phyloP scores from a whole-genome alignment of 2,888 invertebrate species.

The Troides aeacus region DNA sequence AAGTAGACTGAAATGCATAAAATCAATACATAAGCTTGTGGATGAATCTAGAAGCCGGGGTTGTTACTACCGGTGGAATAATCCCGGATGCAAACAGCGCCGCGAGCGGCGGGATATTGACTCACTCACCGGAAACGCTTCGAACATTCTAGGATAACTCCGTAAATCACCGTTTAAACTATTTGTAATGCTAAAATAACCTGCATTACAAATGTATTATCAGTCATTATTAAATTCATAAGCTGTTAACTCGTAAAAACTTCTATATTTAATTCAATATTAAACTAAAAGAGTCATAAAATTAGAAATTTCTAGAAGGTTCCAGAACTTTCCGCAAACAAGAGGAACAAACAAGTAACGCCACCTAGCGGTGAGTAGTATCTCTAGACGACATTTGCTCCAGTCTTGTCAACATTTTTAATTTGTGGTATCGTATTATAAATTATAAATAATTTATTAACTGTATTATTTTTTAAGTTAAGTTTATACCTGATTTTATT shows the following conservation, averaged over 20 bases:
- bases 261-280: conserved; percentile 38
- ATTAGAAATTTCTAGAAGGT: conserved; percentile 60
- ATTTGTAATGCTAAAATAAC: neutral
- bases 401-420: conserved; percentile 17
- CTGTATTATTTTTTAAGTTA: no score
- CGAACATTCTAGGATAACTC: conserved; percentile 59
- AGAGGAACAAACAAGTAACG: conserved; percentile 35
- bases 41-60: conserved; percentile 32
- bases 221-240: neutral
- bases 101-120: conserved; percentile 42
- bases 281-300: conserved; percentile 32
- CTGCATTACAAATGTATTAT: neutral
- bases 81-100: conserved; percentile 55
- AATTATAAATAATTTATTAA: no score
- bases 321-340: conserved; percentile 41
- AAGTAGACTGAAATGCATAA: conserved; percentile 4
- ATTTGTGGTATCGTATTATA: neutral
- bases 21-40: conserved; percentile 26
- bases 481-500: no score
- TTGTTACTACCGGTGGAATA: conserved; percentile 30
- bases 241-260: neutral
- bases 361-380: conserved; percentile 43
- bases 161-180: neutral
- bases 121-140: conserved; percentile 52
- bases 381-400: conserved; percentile 29